Evolutionary conservation across 2,797 vertebrate species (phyloP).

Genomic region (Zalophus californianus): DNA sequence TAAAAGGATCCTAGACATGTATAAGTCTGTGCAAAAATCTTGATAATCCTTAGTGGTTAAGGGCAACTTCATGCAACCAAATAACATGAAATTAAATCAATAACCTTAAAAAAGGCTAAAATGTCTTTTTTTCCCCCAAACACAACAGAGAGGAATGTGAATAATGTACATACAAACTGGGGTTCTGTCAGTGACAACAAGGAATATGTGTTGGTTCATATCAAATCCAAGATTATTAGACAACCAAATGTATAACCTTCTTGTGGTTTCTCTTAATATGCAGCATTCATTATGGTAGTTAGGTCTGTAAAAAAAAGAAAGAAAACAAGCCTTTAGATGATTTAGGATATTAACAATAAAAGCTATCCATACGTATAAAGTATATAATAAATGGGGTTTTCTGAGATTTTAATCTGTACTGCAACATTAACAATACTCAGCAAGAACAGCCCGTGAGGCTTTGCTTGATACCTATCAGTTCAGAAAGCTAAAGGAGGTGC

Average conservation of each 20-base stretch:
- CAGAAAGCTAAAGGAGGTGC: background rate
- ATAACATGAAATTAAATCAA: slow-evolving; percentile 87
- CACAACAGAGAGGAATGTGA: slow-evolving; percentile 90
- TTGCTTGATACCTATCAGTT: background rate
- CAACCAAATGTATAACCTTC: slow-evolving; percentile 90
- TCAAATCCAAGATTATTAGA: slow-evolving; percentile 91
- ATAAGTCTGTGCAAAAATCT: slow-evolving; percentile 82
- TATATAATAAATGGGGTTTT: background rate
- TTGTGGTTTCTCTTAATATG: slow-evolving; percentile 87
- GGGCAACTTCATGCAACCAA: slow-evolving; percentile 89
- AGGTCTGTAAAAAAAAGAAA: slow-evolving; percentile 91
- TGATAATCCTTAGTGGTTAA: slow-evolving; percentile 85
- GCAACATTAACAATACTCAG: background rate
- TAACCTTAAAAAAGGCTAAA: slow-evolving; percentile 87
- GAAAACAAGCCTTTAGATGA: slow-evolving; percentile 65
- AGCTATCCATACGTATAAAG: background rate
- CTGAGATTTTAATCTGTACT: background rate
- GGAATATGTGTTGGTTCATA: slow-evolving; percentile 89
- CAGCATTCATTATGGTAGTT: slow-evolving; percentile 94
- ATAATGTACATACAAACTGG: slow-evolving; percentile 89
- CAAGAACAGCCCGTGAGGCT: background rate
- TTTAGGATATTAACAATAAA: background rate
- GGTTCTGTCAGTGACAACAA: slow-evolving; percentile 88
- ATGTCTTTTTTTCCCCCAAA: slow-evolving; percentile 87
- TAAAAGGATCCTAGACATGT: slow-evolving; percentile 83